Base-by-base conservation (phyloP, 2,113 vertebrate genomes). In the Python bivittatus region DNA sequence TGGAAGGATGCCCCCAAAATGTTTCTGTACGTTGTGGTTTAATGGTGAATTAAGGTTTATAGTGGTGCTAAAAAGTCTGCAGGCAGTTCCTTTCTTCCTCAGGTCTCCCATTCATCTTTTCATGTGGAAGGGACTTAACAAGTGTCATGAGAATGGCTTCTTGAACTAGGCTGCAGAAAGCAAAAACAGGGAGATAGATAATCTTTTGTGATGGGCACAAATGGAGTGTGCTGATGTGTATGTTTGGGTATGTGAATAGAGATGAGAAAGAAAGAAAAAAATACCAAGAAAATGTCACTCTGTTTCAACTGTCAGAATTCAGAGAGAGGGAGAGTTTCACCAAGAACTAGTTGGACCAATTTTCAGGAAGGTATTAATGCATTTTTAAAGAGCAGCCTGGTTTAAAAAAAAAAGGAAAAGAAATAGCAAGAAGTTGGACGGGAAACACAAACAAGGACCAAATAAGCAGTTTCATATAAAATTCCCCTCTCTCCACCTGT, bases 361-460 rank as follows among this genome's bases (percentile, higher is more conserved):
- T 96, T 94, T 92, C 42, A 95, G 92, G 92, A 96, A 94, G 95
- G 89, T 90, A 95, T 96, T 91, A 79, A 93, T 92, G 93, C 89
- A 60, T 95, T 91, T 93, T 95, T 94, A 88, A 89, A 95, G 94
- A 96, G 95, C 95, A 95, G 92, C 91, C 88, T 90, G 92, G 68
- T 13, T 89, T 57, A 85, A 92, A 84, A 79, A 61, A 83, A 6
- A 4, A 64, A 56, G 64, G 2, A 91, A 91, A 84, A 15, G 88
- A 64, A 56, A 68, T 61, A 90, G 2, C 33, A 95, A 95, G 95
- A 91, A 93, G 57, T 5, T 72, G 92, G 92, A 88, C 60, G n/a
- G 5, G 44, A 94, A 85, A 60, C 17, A 72, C 92, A 91, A n/a
- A 58, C 88, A 94, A 33, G 83, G 68, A 72, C 92, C 92, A 94